phyloP scores from a whole-genome alignment of 2,888 invertebrate genomes.

The Dasypolia templi region DNA sequence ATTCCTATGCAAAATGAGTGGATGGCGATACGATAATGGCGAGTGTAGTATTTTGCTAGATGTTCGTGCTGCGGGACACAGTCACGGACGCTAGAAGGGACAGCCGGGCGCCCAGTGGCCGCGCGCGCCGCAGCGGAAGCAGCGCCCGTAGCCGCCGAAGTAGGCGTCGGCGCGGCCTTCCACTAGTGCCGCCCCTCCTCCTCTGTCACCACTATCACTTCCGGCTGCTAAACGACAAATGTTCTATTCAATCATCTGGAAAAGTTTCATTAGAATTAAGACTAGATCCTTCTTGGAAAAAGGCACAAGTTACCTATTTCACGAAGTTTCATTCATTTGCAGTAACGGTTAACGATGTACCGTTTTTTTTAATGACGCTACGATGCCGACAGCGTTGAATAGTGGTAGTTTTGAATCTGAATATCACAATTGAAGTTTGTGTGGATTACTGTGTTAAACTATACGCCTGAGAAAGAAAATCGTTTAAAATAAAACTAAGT shows the following conservation, averaged over 20 bases:
- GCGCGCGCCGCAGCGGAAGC: conserved; percentile 89
- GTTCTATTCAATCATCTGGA: conserved; percentile 54
- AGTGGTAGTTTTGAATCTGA: background rate
- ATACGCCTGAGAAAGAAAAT: background rate
- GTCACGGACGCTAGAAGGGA: conserved; percentile 66
- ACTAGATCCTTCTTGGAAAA: conserved; percentile 26
- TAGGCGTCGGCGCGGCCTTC: conserved; percentile 82
- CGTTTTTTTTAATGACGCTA: background rate
- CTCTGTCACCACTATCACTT: conserved; percentile 42
- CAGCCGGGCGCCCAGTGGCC: conserved; percentile 90
- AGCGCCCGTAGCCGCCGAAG: conserved; percentile 91
- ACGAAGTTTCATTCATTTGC: conserved; percentile 17
- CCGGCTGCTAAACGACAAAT: conserved; percentile 60
- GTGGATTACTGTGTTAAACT: background rate
- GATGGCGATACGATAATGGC: conserved; percentile 44
- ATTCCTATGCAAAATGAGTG: conserved; percentile 19
- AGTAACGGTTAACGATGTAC: background rate
- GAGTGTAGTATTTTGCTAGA: conserved; percentile 37
- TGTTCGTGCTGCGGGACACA: conserved; percentile 34
- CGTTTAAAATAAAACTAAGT: background rate
- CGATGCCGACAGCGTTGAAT: background rate
- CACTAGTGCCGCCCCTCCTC: conserved; percentile 67
- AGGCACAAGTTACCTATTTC: conserved; percentile 13
- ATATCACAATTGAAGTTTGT: background rate
- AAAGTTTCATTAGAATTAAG: conserved; percentile 29